Evolutionary conservation across 2,113 vertebrate species (phyloP).

Genomic region (Leucoraja erinaceus): DNA sequence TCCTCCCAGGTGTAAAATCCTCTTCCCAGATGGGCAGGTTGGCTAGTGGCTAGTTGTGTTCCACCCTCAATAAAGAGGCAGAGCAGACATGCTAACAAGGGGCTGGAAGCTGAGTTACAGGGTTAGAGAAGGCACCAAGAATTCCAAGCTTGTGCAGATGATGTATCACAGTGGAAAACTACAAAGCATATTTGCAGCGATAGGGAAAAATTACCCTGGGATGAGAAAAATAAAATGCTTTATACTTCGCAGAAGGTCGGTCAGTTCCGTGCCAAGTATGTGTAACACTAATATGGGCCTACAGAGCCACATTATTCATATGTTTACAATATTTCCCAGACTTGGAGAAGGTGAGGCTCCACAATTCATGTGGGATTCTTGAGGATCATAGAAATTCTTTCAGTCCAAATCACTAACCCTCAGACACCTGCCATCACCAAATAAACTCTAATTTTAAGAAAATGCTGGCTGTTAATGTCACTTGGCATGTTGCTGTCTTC

Average conservation of each 20-base stretch:
- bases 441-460: neutral
- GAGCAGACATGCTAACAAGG: too few species aligned
- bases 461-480: neutral
- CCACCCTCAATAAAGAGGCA: neutral
- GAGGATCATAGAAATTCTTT: neutral
- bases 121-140: neutral
- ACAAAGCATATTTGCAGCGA: neutral
- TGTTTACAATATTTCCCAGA: neutral
- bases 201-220: constrained; percentile 19
- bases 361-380: neutral
- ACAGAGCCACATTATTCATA: neutral
- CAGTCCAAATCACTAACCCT: neutral
- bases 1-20: neutral
- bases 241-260: neutral
- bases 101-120: neutral
- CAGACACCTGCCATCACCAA: neutral
- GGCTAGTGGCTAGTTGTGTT: neutral
- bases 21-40: neutral
- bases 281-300: neutral
- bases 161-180: constrained; percentile 2
- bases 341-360: neutral
- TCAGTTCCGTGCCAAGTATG: neutral
- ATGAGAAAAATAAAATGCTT: neutral
- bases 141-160: neutral
- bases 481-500: neutral